Conservation (phyloP, 2,797 vertebrate genomes). For the Danio jaintianensis region DNA sequence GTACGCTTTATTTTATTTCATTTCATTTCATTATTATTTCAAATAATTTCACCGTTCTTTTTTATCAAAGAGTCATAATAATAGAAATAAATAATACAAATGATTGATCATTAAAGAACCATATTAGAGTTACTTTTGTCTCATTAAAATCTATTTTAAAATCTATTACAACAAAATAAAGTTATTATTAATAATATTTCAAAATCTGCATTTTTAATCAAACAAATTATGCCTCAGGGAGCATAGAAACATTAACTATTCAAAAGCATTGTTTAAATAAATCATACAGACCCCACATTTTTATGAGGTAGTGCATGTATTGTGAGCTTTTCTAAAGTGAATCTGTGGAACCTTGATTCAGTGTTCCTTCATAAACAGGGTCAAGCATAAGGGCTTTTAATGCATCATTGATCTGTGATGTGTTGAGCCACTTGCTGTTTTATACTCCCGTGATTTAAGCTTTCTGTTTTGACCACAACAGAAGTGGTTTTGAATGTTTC, state of each 20-base stretch:
- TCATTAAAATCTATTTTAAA: too few relatives aligned
- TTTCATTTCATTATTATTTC: too few relatives aligned
- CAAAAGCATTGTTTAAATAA: background rate
- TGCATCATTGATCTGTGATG: constrained; percentile 7
- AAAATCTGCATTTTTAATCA: too few relatives aligned
- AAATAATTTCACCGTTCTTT: too few relatives aligned
- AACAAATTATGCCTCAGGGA: too few relatives aligned
- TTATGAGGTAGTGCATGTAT: background rate
- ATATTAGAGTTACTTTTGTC: too few relatives aligned
- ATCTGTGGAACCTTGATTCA: constrained; percentile 12
- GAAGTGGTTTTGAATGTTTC: constrained; percentile 17
- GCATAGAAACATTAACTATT: background rate
- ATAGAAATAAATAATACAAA: too few relatives aligned
- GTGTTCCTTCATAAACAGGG: constrained; percentile 54
- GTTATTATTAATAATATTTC: too few relatives aligned
- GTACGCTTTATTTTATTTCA: background rate
- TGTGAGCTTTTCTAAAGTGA: constrained; percentile 12
- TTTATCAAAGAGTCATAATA: too few relatives aligned
- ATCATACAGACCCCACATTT: background rate
- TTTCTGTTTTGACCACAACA: background rate
- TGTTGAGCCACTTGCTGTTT: constrained; percentile 41
- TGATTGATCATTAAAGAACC: too few relatives aligned
- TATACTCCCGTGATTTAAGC: constrained; percentile 11
- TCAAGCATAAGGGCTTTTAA: constrained; percentile 36
- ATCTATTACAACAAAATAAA: too few relatives aligned